A percentile compares a stretch with the other conserved stretches of the same genome.
phyloP scores from a whole-genome alignment of 2,797 vertebrate genomes.

The Premnoplex brunnescens region DNA sequence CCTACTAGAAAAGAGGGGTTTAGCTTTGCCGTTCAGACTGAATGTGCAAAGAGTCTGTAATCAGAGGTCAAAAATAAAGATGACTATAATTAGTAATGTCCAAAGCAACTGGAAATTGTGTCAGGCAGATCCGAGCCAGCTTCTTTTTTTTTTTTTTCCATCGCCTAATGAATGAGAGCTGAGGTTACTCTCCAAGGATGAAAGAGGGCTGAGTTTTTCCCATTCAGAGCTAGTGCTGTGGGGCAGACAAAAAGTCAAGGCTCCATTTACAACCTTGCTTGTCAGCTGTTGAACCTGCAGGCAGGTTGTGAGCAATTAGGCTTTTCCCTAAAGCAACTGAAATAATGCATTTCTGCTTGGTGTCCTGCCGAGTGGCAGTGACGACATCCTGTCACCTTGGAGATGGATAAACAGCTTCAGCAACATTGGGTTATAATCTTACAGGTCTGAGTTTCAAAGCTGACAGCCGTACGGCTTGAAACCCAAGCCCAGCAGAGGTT shows the following conservation, averaged over 20 bases:
- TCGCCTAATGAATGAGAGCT: constrained; percentile 43
- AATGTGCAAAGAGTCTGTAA: constrained; percentile 38
- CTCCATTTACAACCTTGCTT: constrained; percentile 18
- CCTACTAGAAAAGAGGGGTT: background rate
- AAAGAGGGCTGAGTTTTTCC: background rate
- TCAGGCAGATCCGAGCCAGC: constrained; percentile 44
- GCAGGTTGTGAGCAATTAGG: constrained; percentile 30
- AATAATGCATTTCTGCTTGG: background rate
- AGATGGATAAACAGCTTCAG: constrained; percentile 61
- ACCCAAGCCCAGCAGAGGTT: background rate
- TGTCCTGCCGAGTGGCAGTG: background rate
- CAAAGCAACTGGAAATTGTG: constrained; percentile 65
- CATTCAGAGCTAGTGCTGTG: background rate
- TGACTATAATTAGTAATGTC: constrained; percentile 65
- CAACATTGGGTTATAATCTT: constrained; percentile 51
- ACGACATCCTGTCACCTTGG: constrained; percentile 62
- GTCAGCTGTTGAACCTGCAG: background rate
- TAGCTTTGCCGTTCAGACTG: constrained; percentile 14
- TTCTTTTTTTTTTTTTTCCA: background rate
- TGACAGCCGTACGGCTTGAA: background rate
- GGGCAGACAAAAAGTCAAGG: background rate
- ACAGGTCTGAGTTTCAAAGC: constrained; percentile 36
- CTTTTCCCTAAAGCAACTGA: constrained; percentile 33
- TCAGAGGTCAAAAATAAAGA: constrained; percentile 62
- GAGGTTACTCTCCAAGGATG: constrained; percentile 14